A percentile compares a stretch with the other conserved stretches of the same genome.
Evolutionary conservation across 2,888 invertebrate genomes (phyloP).

Genomic region (Molanna angustata): DNA sequence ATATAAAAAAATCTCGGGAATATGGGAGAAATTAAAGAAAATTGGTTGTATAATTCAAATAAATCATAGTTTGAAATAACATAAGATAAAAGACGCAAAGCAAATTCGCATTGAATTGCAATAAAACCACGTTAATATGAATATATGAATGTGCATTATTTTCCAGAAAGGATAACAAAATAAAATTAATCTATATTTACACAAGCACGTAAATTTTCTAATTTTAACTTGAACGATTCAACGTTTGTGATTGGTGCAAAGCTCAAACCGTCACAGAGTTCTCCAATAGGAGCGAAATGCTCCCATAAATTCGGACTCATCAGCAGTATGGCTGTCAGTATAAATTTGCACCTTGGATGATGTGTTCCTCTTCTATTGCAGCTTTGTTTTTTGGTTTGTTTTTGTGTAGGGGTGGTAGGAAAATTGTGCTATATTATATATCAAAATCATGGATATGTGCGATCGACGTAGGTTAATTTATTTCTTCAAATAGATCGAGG

Average conservation of each 20-base stretch:
- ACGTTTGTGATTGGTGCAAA: conserved; percentile 11
- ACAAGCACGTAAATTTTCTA: background rate
- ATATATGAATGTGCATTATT: too few species aligned
- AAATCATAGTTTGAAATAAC: too few species aligned
- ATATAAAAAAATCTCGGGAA: too few species aligned
- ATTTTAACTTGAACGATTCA: background rate
- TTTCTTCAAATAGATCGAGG: conserved; percentile 9
- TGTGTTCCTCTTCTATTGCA: conserved; percentile 78
- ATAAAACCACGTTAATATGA: too few species aligned
- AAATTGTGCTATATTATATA: conserved; percentile 42
- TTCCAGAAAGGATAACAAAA: too few species aligned
- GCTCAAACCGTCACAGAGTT: conserved; percentile 9
- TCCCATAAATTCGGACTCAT: conserved; percentile 81
- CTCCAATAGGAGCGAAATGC: conserved; percentile 64
- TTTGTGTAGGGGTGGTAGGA: conserved; percentile 21
- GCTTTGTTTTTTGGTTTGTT: conserved; percentile 51
- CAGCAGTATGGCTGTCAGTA: conserved; percentile 96
- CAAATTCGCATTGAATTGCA: too few species aligned
- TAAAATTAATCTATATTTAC: too few species aligned
- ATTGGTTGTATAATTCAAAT: too few species aligned
- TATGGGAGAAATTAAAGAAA: too few species aligned
- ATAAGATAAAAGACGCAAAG: too few species aligned
- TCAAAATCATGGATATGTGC: conserved; percentile 55
- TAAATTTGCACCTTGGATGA: conserved; percentile 89
- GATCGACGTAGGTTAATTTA: conserved; percentile 45